phyloP scores from a whole-genome alignment of 2,797 vertebrate species.

The Onychomys leucogaster region DNA sequence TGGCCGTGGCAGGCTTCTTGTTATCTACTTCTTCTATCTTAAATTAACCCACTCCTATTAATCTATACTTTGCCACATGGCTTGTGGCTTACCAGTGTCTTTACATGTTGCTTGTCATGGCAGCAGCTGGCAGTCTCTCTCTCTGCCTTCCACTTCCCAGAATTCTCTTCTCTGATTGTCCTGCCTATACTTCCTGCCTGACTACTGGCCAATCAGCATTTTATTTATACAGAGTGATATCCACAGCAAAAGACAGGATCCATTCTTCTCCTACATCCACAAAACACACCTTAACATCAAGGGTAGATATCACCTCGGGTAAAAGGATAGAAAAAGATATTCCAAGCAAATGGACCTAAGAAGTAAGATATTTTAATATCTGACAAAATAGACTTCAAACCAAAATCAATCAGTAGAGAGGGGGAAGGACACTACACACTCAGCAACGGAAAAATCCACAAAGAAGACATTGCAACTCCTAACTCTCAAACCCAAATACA shows the following conservation, averaged over 20 bases:
- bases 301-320: neutral
- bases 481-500: neutral
- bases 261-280: neutral
- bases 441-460: neutral
- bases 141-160: no score
- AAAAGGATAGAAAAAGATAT: neutral
- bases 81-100: no score
- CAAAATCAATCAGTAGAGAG: neutral
- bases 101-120: no score
- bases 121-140: no score
- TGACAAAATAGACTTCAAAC: neutral
- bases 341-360: neutral
- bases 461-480: neutral
- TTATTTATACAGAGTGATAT: no score
- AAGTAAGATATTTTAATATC: neutral
- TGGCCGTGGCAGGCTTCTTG: no score
- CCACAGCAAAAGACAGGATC: neutral
- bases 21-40: no score
- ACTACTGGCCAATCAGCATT: no score
- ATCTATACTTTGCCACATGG: no score
- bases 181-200: no score
- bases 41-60: no score
- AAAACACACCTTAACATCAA: neutral
- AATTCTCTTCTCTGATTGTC: no score
- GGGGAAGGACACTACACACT: neutral